These are phyloP conservation scores for Silurus glanis DNA, from an alignment of 2,113 vertebrate species.

Conservation along the genomic window DNA sequence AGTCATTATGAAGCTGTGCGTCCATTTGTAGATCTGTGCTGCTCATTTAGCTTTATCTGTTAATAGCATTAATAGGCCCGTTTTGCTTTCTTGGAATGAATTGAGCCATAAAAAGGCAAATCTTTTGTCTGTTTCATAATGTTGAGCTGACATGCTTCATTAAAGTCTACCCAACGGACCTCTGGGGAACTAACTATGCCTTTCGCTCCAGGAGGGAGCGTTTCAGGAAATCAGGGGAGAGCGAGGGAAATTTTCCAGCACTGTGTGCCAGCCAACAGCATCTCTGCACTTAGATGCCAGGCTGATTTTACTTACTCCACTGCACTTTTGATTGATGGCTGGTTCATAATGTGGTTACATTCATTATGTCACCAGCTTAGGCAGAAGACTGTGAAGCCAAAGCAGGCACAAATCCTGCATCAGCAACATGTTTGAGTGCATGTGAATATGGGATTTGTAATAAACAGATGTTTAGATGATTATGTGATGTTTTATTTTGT, in stretches of 20 bases:
- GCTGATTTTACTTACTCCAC: conserved; percentile 6
- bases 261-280: not conserved
- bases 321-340: conserved; percentile 33
- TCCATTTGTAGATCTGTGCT: not conserved
- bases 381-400: not conserved
- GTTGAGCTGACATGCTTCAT: conserved; percentile 16
- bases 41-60: not conserved
- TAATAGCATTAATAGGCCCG: not conserved
- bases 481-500: not conserved
- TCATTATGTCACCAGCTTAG: not conserved
- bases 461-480: not conserved
- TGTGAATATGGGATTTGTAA: not conserved
- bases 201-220: conserved; percentile 1
- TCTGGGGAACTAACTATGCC: conserved; percentile 27
- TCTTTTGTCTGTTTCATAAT: conserved; percentile 14
- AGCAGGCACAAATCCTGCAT: not conserved
- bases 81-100: not conserved
- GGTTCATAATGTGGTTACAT: not conserved
- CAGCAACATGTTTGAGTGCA: not conserved
- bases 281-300: conserved; percentile 23
- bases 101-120: not conserved
- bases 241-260: not conserved
- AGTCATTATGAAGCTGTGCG: not conserved
- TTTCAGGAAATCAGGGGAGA: conserved; percentile 4
- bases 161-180: conserved; percentile 5